Evolutionary conservation across 2,113 vertebrate genomes (phyloP), one percentile per base, ranked within the genome.

Genomic region (Perca fluviatilis): DNA sequence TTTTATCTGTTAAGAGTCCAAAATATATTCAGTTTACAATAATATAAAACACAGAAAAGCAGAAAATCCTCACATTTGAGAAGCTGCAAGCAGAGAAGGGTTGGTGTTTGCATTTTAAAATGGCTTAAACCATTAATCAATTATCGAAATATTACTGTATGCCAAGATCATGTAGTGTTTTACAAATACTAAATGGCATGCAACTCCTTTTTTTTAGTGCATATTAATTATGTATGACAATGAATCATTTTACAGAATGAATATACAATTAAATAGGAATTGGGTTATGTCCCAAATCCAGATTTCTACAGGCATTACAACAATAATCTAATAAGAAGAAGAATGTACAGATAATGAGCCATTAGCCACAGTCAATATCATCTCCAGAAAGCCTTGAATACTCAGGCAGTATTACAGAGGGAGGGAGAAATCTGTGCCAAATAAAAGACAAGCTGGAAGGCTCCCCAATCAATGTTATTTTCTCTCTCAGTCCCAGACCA

Each of bases 391-490:
- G 91, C 91, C 90, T 92, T 88, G 92, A 89, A 81, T 85, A 88
- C 82, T 77, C 86, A 76, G 89, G 84, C 89, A 90, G 80, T 68
- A 87, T 86, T 89, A 86, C 84, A 91, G 91, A 92, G 83, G 76
- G 85, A 91, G 73, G 79, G 74, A 84, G 77, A 90, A 72, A 86
- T 80, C 88, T 49, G 86, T 92, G 93, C 92, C 93, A 94, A 94
- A 87, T 84, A 84, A 91, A 90, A 93, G 83, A 94, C 86, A 93
- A 84, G 85, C 87, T 93, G 92, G 93, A 93, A 90, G 74, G 80
- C 88, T 90, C 80, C 91, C 94, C 93, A 92, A 92, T 95, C 94
- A 90, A 93, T 93, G 91, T 88, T 90, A 89, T 92, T 93, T 89
- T 92, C 91, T 91, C 91, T 90, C 83, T 86, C 87, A 66, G 83